Conservation (phyloP, 1,140 invertebrate genomes). For the Pectinophora gossypiella region DNA sequence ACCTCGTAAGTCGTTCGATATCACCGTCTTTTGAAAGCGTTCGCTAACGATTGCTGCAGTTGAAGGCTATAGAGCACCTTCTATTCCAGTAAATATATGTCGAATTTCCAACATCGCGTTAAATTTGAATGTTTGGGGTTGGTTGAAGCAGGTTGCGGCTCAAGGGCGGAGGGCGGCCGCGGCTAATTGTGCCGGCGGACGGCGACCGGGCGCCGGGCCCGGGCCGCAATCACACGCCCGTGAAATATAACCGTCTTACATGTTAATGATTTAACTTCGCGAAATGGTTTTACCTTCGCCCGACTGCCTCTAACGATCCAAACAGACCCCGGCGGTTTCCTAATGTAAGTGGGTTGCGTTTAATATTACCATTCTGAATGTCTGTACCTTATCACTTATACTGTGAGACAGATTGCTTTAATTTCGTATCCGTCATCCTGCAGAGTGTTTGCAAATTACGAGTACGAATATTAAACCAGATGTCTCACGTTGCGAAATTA, state of each 20-base stretch:
- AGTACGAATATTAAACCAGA: background rate
- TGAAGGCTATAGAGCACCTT: too few species aligned
- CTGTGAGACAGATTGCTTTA: background rate
- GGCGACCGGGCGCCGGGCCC: background rate
- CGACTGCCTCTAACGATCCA: background rate
- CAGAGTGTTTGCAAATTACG: background rate
- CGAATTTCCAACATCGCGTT: too few species aligned
- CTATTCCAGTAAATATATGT: too few species aligned
- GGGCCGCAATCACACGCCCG: background rate
- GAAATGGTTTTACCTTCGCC: background rate
- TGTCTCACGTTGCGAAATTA: background rate
- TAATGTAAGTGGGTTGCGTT: background rate
- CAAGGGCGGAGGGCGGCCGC: background rate
- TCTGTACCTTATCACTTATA: background rate
- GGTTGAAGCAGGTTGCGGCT: background rate
- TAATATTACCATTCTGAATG: background rate
- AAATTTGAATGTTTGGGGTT: background rate
- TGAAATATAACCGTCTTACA: background rate
- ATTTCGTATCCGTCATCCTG: background rate
- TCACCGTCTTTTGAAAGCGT: too few species aligned
- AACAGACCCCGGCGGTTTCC: background rate
- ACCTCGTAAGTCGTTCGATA: too few species aligned
- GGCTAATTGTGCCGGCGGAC: background rate
- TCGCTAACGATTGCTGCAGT: too few species aligned
- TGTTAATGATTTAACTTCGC: background rate